Conservation (phyloP, 2,113 vertebrate species). For the Edolisoma coerulescens region DNA sequence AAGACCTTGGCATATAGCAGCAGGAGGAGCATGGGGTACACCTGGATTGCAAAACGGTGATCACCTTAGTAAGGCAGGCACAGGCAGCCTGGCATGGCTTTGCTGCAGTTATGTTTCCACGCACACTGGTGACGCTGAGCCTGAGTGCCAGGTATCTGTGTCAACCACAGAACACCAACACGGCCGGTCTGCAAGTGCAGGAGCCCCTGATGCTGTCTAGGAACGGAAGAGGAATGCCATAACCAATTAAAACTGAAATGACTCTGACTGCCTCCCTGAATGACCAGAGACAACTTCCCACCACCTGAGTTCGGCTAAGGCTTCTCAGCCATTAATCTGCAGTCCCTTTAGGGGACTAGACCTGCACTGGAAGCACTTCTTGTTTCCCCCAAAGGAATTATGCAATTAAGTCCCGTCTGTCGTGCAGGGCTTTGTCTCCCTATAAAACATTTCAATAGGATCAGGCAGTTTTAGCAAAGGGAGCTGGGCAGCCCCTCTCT, state of each 20-base stretch:
- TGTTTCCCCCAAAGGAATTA: background rate
- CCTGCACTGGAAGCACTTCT: background rate
- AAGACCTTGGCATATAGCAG: background rate
- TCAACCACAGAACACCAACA: background rate
- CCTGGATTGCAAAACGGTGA: background rate
- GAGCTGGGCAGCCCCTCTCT: background rate
- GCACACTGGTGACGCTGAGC: rapidly evolving
- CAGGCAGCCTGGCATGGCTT: background rate
- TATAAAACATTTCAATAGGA: background rate
- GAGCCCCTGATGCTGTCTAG: background rate
- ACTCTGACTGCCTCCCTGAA: background rate
- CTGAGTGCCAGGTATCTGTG: background rate
- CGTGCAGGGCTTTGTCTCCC: background rate
- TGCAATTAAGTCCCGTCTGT: background rate
- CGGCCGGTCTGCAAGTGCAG: background rate
- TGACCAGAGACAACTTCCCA: background rate
- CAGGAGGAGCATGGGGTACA: background rate
- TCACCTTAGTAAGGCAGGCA: background rate
- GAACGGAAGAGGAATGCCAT: background rate
- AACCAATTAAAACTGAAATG: background rate
- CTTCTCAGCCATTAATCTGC: background rate
- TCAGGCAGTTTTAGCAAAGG: background rate
- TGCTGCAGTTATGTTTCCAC: background rate
- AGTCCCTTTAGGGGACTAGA: background rate
- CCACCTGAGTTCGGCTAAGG: background rate